phyloP scores from a whole-genome alignment of 2,113 vertebrate genomes.

The Brachionichthys hirsutus region DNA sequence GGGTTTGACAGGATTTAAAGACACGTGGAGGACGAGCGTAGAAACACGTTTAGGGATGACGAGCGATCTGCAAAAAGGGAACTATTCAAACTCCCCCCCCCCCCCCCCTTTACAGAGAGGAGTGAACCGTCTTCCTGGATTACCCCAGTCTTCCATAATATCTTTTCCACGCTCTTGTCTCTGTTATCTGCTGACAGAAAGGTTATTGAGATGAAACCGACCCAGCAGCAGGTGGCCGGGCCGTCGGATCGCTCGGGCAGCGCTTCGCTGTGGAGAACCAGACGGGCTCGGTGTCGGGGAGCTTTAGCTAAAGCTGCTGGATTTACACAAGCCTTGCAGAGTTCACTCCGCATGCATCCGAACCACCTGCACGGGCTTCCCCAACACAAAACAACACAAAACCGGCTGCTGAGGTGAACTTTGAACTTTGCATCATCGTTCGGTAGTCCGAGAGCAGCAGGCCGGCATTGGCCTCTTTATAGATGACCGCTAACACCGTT shows the following conservation, averaged over 20 bases:
- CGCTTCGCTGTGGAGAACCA: slow-evolving; percentile 17
- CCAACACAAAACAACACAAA: slow-evolving; percentile 3
- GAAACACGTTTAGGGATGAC: slow-evolving; percentile 28
- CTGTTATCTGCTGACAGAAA: no score
- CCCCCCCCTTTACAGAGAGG: background rate
- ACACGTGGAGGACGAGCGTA: slow-evolving; percentile 19
- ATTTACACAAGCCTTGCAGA: slow-evolving; percentile 19
- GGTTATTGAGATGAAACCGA: slow-evolving; percentile 39
- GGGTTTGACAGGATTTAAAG: slow-evolving; percentile 47
- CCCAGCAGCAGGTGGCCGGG: slow-evolving; percentile 53
- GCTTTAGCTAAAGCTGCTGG: slow-evolving; percentile 35
- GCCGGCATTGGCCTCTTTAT: no score
- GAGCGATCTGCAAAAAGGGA: no score
- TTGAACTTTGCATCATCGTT: no score
- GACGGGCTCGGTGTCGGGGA: slow-evolving; percentile 20
- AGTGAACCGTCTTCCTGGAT: background rate
- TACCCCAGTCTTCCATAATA: no score
- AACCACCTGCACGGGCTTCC: background rate
- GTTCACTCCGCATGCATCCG: background rate
- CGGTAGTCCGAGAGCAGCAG: no score
- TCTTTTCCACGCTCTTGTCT: no score
- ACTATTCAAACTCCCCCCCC: no score
- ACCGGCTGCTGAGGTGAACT: no score
- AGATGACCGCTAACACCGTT: no score
- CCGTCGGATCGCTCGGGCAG: slow-evolving; percentile 19